Evolutionary conservation across 92 coral and sea anemone genomes (phyloP), one percentile per base, ranked within the genome.

Genomic region (Phenganax stokvisi): DNA sequence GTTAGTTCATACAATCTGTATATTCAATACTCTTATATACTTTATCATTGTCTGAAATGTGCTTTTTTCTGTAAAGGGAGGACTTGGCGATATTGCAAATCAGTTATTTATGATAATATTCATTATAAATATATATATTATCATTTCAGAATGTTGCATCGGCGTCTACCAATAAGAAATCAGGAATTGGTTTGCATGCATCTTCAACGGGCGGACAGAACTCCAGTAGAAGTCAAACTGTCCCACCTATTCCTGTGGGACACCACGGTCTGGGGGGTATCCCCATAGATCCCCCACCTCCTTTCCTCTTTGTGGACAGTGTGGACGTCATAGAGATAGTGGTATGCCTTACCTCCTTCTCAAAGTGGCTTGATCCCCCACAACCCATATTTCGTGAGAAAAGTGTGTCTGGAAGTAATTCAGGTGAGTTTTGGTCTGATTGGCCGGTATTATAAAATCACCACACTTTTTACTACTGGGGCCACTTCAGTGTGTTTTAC

Each of bases 221-320:
- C 28, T 90, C 92, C 6, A 96, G 97, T 44, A 92, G 90, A 80
- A 81, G 80, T 83, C 89, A 97, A 3, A 91, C 86, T 61, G 81
- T 84, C 56, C 89, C 92, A 83, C 96, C 97, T 6, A 88, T 97
- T 10, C 98, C 97, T 29, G 72, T 78, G 52, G 80, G 80, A 25
- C 92, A 88, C 81, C 85, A 86, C 72, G 97, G 92, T 59, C 74
- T 74, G 56, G 88, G 87, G 29, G 91, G 88, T 29, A 70, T 76
- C 67, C 76, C 76, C 51, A 89, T 89, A 51, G 98, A 94, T 6
- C 97, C 96, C 16, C 97, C 97, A 61, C 97, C 98, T 52, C 98
- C 96, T 52, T 94, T 76, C 85, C 79, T 94, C 84, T 94, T 94
- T 80, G 96, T 94, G n/a, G 98, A 94, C 79, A 90, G 98, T 72